A percentile compares a stretch with the other conserved stretches of the same genome.
Conservation (phyloP, 2,113 vertebrate species). For the Etheostoma spectabile region DNA sequence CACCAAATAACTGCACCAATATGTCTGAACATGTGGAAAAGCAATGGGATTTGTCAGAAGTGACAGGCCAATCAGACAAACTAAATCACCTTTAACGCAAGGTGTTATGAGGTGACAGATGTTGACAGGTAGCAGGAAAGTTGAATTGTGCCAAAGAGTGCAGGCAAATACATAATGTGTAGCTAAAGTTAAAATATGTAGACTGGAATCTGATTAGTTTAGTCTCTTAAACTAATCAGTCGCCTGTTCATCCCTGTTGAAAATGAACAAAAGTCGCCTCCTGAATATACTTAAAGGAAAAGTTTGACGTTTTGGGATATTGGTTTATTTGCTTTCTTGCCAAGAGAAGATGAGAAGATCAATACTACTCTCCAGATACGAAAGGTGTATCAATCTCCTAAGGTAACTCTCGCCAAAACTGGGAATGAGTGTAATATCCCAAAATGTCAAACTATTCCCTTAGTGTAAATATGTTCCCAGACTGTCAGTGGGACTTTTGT, state of each 20-base stretch:
- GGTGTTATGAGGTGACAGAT: slow-evolving; percentile 25
- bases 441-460: not conserved
- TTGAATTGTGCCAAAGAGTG: slow-evolving; percentile 12
- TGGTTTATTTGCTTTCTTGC: too few species aligned
- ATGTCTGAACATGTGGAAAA: slow-evolving; percentile 5
- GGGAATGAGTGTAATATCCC: not conserved
- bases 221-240: not conserved
- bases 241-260: too few species aligned
- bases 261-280: too few species aligned
- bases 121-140: slow-evolving; percentile 9
- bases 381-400: not conserved
- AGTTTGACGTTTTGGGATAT: too few species aligned
- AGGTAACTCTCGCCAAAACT: not conserved
- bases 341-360: too few species aligned
- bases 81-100: slow-evolving; percentile 14
- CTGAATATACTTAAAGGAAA: too few species aligned
- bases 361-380: too few species aligned
- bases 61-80: not conserved
- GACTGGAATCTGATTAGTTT: not conserved
- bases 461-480: too few species aligned
- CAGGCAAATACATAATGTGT: not conserved
- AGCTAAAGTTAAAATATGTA: not conserved
- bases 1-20: not conserved
- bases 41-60: slow-evolving; percentile 8
- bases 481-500: not conserved